These are phyloP conservation scores for Geodia barretti DNA, from an alignment of 37 sponge, comb jelly and placozoan genomes.

Conservation along the genomic window DNA sequence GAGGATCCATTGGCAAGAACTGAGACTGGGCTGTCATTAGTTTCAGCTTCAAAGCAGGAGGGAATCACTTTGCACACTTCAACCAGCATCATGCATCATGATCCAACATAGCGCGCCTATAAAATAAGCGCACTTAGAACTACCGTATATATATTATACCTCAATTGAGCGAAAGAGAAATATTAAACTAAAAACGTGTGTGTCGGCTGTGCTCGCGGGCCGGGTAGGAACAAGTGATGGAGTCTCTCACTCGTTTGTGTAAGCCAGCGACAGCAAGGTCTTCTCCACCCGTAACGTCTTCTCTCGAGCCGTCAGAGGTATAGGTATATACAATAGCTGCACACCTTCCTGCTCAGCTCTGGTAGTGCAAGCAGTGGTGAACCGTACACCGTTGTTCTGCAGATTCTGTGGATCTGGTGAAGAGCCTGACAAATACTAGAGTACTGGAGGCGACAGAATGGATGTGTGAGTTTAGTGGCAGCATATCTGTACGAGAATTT, in stretches of 20 bases:
- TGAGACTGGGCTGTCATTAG: neutral
- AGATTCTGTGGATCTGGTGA: conserved; percentile 47
- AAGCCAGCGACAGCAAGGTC: conserved; percentile 17
- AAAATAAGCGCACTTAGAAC: conserved; percentile 1
- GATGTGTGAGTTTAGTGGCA: conserved; percentile 55
- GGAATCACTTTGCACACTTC: conserved; percentile 4
- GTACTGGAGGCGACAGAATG: conserved; percentile 59
- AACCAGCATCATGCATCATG: neutral
- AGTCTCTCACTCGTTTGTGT: conserved; percentile 2
- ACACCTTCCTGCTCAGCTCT: neutral
- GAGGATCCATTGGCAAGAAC: conserved; percentile 8
- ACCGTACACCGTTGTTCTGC: too few species aligned
- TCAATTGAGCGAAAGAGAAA: too few species aligned
- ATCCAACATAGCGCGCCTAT: neutral
- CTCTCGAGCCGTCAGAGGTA: conserved; percentile 16
- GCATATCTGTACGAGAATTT: neutral
- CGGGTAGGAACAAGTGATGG: neutral
- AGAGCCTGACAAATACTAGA: conserved; percentile 25
- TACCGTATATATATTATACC: neutral
- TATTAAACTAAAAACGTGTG: too few species aligned
- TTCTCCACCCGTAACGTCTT: conserved; percentile 5
- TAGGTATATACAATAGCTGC: conserved; percentile 6
- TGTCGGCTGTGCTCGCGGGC: too few species aligned
- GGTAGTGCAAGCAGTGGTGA: too few species aligned
- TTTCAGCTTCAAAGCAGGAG: neutral